These are phyloP conservation scores for Cerceris rybyensis DNA, from an alignment of 2,888 invertebrate species.

Conservation along the genomic window DNA sequence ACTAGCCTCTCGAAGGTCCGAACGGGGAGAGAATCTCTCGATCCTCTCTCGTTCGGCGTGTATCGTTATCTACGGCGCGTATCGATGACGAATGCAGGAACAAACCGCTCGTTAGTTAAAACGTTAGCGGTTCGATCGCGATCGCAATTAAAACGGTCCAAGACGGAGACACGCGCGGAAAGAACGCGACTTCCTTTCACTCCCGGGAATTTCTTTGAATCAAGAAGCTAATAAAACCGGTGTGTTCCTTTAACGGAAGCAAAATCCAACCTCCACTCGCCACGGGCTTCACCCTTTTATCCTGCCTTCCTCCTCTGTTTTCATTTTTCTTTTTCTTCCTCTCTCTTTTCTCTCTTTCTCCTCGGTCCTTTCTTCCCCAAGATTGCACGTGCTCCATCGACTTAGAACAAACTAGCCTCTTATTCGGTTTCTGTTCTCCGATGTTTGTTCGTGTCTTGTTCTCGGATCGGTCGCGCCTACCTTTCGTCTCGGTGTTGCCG, in stretches of 20 bases:
- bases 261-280: constrained; percentile 46
- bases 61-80: constrained; percentile 10
- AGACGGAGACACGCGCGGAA: constrained; percentile 8
- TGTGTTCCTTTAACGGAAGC: constrained; percentile 52
- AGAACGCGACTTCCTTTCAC: constrained; percentile 52
- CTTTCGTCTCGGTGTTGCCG: constrained; percentile 55
- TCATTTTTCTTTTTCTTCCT: background rate
- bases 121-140: constrained; percentile 14
- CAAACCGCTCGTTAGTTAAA: constrained; percentile 28
- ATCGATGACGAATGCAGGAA: constrained; percentile 20
- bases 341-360: background rate
- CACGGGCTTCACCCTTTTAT: constrained; percentile 11
- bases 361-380: background rate
- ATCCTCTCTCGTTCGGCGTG: background rate
- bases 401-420: constrained; percentile 49
- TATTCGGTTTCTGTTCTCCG: constrained; percentile 40
- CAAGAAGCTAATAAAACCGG: constrained; percentile 33
- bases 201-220: constrained; percentile 36
- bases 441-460: constrained; percentile 64
- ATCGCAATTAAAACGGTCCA: constrained; percentile 23
- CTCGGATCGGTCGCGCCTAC: constrained; percentile 64
- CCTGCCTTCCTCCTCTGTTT: background rate
- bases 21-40: too few species aligned
- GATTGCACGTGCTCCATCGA: constrained; percentile 33
- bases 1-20: too few species aligned